Base-by-base conservation (phyloP, 1,140 invertebrate species). In the Zophobas morio region DNA sequence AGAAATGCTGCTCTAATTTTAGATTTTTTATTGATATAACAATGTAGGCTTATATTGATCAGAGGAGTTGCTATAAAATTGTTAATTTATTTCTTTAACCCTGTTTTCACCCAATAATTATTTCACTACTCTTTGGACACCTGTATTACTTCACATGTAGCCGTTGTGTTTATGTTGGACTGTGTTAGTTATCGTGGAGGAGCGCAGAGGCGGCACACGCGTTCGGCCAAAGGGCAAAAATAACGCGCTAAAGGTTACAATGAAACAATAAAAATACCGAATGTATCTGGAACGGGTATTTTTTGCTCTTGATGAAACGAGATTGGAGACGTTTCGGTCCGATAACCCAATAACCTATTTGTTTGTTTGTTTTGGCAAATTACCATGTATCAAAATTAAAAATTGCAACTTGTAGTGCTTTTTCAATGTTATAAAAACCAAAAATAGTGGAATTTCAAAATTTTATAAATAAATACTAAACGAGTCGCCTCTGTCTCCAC, bases 21-120 rank as follows among this genome's bases (percentile, higher is more conserved):
- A 66, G 60, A 42, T 42, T 42, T 66, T 42, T 66, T 40, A 66
- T 66, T 66, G 60, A 66, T 66, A 66, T 66, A 66, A 66, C 60
- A 66, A 66, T 66, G 60, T 42, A 46, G 36, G 5, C 39, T 66
- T 66, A 40, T 20, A 20, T 66, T 32, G 60, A 66, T 66, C 60
- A 42, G n/a, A 20, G n/a, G 39, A n/a, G 6, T 42, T 40, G 60
- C 6, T 42, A 32, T 42, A 66, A 63, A 66, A 42, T 66, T 36
- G 60, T 40, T 32, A 66, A 66, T 66, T 60, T 60, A 60, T 60
- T 66, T 66, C 5, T 66, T 47, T 47, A 42, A 46, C 39, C 37
- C 37, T 66, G 8, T 66, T 40, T 47, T n/a, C 60, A 42, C 57
- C 57, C 20, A 63, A 63, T 63, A 63, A 66, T 39, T 66, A 33